Base-by-base conservation (phyloP, 2,113 vertebrate genomes). In the Athene noctua region DNA sequence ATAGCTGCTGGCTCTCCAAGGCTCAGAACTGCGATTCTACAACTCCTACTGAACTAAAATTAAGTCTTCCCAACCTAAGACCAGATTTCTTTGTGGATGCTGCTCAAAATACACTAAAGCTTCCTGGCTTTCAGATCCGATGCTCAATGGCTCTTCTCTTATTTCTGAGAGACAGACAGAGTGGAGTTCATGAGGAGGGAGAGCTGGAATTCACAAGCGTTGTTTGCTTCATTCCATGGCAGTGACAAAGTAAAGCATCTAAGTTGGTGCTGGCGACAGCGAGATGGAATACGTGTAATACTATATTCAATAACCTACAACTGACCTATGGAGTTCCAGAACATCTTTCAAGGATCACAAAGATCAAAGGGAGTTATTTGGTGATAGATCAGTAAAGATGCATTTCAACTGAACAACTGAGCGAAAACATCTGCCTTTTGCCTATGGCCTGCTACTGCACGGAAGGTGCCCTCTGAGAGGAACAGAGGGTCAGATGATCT, bases 351-450 rank as follows among this genome's bases (percentile, higher is more conserved):
- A 96, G 96, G 92, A 95, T 55, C 52, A 90, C 61, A 47, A 82
- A 52, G 67, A 96, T 80, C 88, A 93, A 87, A 79, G 58, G 21
- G 40, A 68, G n/a, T 93, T 96, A 90, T 88, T 96, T 86, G 94
- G 95, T 73, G 95, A 92, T 58, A 96, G 96, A 93, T 95, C 94
- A 63, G 20, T 70, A 80, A 94, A 81, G 95, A 97, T 36, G 61
- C 67, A 49, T 72, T 91, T 97, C 86, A 93, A 63, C 90, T 73
- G 94, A 97, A 95, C 93, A 95, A 86, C 94, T 90, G 84, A 96
- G 80, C 88, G 82, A 96, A 97, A 97, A 92, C 94, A 95, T 61
- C 97, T 94, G 96, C 96, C 97, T 96, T 91, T 83, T 94, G 86
- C 5, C 34, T 54, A 36, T 30, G 58, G 92, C 87, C 96, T 94